A percentile compares a stretch with the other conserved stretches of the same genome.
These are phyloP conservation scores for Heliconius ismenius DNA, from an alignment of 2,888 invertebrate species.

Conservation along the genomic window DNA sequence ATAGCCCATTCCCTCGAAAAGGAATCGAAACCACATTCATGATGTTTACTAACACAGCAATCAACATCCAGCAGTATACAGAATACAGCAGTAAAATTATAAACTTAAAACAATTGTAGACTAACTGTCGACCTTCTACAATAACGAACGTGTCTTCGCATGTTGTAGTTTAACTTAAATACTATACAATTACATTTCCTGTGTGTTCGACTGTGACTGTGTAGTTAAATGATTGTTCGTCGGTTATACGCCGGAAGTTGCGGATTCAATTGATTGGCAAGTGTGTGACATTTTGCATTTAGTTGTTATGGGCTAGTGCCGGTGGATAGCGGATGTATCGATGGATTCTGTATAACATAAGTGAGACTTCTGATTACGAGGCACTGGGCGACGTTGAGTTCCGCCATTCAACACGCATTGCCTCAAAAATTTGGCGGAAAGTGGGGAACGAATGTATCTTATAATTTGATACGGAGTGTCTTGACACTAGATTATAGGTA, in stretches of 20 bases:
- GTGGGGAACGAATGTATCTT: background rate
- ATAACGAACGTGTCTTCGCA: background rate
- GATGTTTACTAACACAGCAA: background rate
- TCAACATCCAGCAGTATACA: too few species aligned
- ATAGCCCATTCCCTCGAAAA: too few species aligned
- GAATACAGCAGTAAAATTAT: too few species aligned
- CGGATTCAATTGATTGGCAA: background rate
- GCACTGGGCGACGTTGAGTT: too few species aligned
- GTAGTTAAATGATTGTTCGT: background rate
- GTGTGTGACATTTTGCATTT: background rate
- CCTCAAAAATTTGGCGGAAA: background rate
- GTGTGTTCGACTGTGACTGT: background rate
- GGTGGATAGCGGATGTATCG: too few species aligned
- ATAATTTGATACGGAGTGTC: background rate
- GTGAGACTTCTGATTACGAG: background rate
- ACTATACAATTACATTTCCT: constrained; percentile 1
- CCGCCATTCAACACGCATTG: too few species aligned
- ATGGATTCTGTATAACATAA: too few species aligned
- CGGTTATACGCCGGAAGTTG: background rate
- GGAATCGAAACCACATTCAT: too few species aligned
- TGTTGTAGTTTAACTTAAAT: background rate
- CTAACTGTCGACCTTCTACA: background rate
- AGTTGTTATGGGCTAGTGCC: background rate
- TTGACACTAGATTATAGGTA: background rate
- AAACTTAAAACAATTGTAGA: background rate